Evolutionary conservation across 2,113 vertebrate genomes (phyloP).

Genomic region (Cacatua alba): DNA sequence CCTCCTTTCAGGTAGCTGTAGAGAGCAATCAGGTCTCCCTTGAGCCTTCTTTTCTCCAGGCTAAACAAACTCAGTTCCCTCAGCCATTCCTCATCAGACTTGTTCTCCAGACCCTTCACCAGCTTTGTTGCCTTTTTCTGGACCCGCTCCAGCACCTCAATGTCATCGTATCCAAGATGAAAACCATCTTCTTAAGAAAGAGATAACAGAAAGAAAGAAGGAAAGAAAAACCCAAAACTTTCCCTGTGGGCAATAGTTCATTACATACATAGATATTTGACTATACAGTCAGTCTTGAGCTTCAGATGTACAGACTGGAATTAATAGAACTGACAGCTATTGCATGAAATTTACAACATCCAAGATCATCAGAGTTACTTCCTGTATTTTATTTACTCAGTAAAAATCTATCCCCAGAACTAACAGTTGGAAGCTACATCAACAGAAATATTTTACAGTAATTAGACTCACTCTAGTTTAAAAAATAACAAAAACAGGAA

Average conservation of each 20-base stretch:
- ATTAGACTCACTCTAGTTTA: not conserved
- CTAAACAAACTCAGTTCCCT: not conserved
- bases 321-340: constrained; percentile 17
- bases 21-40: not conserved
- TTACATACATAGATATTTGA: constrained; percentile 6
- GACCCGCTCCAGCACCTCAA: not conserved
- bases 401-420: not conserved
- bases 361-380: constrained; percentile 45
- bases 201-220: not conserved
- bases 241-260: not conserved
- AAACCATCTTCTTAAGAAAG: not conserved
- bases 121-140: not conserved
- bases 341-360: constrained; percentile 25
- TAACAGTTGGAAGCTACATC: constrained; percentile 15
- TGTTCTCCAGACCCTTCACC: not conserved
- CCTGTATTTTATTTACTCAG: constrained; percentile 30
- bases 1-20: not conserved
- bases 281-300: not conserved
- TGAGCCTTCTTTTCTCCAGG: not conserved
- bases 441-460: not conserved
- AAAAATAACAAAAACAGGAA: not conserved
- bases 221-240: not conserved
- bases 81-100: not conserved
- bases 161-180: not conserved
- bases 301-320: constrained; percentile 31